These are phyloP conservation scores for Strigops habroptila DNA, from an alignment of 2,113 vertebrate species.

Conservation along the genomic window DNA sequence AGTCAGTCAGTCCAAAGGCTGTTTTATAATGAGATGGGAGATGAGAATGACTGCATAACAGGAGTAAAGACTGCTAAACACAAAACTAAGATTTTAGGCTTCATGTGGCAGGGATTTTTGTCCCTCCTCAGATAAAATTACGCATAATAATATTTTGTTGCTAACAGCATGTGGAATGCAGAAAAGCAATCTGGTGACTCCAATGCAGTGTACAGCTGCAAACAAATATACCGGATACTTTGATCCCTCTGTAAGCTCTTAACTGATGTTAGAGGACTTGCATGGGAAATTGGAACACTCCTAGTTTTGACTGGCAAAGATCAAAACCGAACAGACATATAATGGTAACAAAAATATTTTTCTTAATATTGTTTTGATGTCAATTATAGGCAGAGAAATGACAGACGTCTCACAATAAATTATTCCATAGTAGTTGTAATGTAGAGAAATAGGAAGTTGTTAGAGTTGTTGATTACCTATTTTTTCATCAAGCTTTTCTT, in stretches of 20 bases:
- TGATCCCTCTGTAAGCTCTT: background rate
- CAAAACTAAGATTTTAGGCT: background rate
- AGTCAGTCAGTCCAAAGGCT: background rate
- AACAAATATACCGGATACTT: background rate
- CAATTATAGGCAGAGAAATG: background rate
- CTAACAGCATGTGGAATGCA: background rate
- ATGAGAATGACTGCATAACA: background rate
- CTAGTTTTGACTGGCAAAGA: background rate
- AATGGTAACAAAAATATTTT: background rate
- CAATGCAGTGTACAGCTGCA: background rate
- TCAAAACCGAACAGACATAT: background rate
- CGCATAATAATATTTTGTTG: background rate
- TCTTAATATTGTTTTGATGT: background rate
- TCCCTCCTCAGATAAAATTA: background rate
- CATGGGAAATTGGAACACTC: background rate
- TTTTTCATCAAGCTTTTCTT: slow-evolving; percentile 76
- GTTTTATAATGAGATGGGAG: background rate
- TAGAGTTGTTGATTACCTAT: slow-evolving; percentile 74
- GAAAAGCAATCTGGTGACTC: background rate
- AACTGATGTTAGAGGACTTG: background rate
- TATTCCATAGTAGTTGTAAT: background rate
- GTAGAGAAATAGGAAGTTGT: background rate
- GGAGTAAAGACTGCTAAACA: background rate
- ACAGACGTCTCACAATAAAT: background rate
- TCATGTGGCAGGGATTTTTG: background rate